A percentile compares a stretch with the other conserved stretches of the same genome.
Evolutionary conservation across 1,140 invertebrate genomes (phyloP).

Genomic region (Psilanteris sp.): DNA sequence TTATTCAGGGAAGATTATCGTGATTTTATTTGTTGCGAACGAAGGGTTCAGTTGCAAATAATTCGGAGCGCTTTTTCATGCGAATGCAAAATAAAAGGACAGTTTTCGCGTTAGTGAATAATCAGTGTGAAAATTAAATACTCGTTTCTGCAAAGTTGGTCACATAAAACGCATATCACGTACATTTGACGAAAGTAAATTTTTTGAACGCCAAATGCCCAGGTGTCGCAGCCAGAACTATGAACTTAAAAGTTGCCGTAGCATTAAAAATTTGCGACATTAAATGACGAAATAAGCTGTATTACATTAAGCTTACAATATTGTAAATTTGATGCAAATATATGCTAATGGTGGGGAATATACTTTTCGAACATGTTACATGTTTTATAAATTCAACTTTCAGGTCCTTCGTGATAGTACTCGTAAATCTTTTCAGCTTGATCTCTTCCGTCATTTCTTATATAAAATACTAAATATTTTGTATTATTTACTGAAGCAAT

Average conservation of each 20-base stretch:
- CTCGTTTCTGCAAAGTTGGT: constrained; percentile 4
- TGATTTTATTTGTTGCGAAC: too few relatives aligned
- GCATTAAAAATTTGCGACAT: constrained; percentile 41
- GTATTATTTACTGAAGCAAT: too few relatives aligned
- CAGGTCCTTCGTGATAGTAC: constrained; percentile 22
- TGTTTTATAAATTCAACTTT: constrained; percentile 28
- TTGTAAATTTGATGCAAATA: constrained; percentile 52
- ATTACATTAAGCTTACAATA: constrained; percentile 52
- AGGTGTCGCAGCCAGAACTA: constrained; percentile 32
- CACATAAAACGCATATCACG: constrained; percentile 38
- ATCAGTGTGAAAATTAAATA: constrained; percentile 34
- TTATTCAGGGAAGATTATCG: too few relatives aligned
- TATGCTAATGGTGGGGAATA: constrained; percentile 49
- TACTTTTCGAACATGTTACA: constrained; percentile 49
- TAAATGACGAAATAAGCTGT: constrained; percentile 46
- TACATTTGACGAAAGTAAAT: constrained; percentile 34
- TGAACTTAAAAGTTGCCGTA: constrained; percentile 27
- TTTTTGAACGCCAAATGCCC: constrained; percentile 27
- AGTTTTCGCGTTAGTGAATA: constrained; percentile 27
- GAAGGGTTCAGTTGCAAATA: too few relatives aligned
- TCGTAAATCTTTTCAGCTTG: constrained; percentile 33
- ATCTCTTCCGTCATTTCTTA: too few relatives aligned
- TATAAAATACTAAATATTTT: too few relatives aligned
- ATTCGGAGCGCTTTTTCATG: too few relatives aligned
- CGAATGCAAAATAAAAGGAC: constrained; percentile 8